Base-by-base conservation (phyloP, 2,113 vertebrate genomes). In the Alaudala cheleensis region DNA sequence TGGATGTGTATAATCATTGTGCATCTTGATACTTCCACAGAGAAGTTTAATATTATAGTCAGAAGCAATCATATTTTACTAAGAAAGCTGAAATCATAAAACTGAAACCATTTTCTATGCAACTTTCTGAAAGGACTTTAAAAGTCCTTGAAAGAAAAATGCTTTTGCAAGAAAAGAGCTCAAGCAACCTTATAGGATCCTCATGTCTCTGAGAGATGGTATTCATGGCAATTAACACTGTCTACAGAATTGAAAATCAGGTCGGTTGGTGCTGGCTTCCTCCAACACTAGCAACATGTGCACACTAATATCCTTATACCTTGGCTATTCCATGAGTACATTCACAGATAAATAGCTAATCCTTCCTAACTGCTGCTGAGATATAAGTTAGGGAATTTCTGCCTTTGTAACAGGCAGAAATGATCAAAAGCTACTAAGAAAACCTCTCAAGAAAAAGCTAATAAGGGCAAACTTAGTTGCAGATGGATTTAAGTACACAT, bases 1-100 rank as follows among this genome's bases (percentile, higher is more conserved):
- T 91, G 83, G n/a, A 74, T 88, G 29, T 92, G 79, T 92, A 97
- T 96, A 95, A 97, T 97, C 90, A 93, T 74, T 87, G 50, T 93
- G 70, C 81, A 81, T 95, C 90, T 96, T 92, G 47, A 95, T 83
- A 81, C 37, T 95, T 97, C 61, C 78, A 80, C 62, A 54, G 83
- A 97, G 87, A 93, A 95, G 74, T 90, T 90, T 85, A 81, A 92
- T 24, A 39, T 77, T 92, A 85, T 69, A 92, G 86, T 93, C 89
- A 65, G 86, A 96, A 94, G 76, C 22, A 79, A 65, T 73, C 49
- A 50, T 86, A 93, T 93, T 93, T 97, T 95, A 66, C 70, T 93
- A 94, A 91, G 73, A 88, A 96, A 85, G 19, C 47, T 81, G 57
- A 91, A 79, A 49, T 66, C 81, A 64, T 81, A 74, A 92, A 97